These are phyloP conservation scores for Haplotaxodon microlepis DNA, from an alignment of 2,113 vertebrate genomes.

Conservation along the genomic window DNA sequence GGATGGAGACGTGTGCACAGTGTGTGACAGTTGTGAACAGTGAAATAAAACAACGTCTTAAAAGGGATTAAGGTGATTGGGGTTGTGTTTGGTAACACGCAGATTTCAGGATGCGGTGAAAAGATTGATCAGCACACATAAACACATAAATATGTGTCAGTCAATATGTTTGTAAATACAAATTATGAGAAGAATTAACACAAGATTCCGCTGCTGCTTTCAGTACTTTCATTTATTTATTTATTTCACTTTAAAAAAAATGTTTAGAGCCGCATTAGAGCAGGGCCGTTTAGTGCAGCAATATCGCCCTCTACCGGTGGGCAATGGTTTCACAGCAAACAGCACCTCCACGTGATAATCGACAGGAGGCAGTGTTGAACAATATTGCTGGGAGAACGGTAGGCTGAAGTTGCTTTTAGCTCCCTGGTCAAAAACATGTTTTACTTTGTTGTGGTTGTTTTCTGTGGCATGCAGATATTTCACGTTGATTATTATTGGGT, in stretches of 20 bases:
- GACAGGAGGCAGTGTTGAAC: background rate
- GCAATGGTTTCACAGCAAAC: background rate
- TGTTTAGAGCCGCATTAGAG: background rate
- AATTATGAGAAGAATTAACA: background rate
- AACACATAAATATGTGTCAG: background rate
- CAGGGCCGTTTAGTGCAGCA: background rate
- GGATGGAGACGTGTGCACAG: background rate
- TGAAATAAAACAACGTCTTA: background rate
- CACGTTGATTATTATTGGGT: background rate
- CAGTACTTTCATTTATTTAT: background rate
- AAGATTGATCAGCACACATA: background rate
- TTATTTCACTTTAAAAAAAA: background rate
- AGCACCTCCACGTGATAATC: background rate
- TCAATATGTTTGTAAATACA: background rate
- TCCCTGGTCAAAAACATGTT: background rate
- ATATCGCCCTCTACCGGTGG: conserved; percentile 3
- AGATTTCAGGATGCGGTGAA: background rate
- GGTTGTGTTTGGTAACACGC: background rate
- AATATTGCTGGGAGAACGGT: background rate
- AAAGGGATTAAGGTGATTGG: background rate
- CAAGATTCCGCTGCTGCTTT: background rate
- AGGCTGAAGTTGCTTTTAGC: background rate
- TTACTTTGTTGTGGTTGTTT: background rate
- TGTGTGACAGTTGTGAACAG: background rate
- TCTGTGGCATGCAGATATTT: background rate